phyloP scores from a whole-genome alignment of 2,113 vertebrate species.

The Xiphorhynchus elegans region DNA sequence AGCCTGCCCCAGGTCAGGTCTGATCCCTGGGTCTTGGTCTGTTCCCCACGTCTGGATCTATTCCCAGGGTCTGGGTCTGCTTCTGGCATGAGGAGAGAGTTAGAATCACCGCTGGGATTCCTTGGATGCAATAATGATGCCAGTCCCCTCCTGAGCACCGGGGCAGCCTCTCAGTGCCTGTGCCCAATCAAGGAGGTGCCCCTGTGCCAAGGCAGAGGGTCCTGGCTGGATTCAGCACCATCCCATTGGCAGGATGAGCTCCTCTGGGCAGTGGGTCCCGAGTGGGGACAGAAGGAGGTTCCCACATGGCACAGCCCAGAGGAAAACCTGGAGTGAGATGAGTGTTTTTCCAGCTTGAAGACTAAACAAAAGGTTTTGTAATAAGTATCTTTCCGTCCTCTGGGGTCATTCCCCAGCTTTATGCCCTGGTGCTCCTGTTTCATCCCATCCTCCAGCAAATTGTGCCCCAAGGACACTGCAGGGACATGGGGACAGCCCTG shows the following conservation, averaged over 20 bases:
- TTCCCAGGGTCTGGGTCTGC: not conserved
- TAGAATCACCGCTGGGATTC: fast-evolving
- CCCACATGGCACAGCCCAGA: not conserved
- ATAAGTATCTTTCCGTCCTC: not conserved
- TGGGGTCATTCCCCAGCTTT: fast-evolving
- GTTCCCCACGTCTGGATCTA: not conserved
- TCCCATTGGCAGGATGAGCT: not conserved
- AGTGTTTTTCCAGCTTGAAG: constrained; percentile 12
- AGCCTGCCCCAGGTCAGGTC: not conserved
- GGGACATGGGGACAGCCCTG: not conserved
- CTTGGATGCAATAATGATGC: fast-evolving
- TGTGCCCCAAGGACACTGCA: not conserved
- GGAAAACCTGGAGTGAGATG: not conserved
- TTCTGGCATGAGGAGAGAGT: fast-evolving
- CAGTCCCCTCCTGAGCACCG: not conserved
- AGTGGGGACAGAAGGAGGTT: not conserved
- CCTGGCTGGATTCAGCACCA: fast-evolving
- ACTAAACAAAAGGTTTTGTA: constrained; percentile 34
- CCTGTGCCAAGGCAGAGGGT: not conserved
- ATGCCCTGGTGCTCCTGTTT: fast-evolving
- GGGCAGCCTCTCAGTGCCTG: not conserved
- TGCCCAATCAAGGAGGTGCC: not conserved
- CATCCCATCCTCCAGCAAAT: not conserved
- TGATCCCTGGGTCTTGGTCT: not conserved
- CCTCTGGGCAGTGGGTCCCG: fast-evolving